Conservation (phyloP, 2,113 vertebrate species). For the Odontesthes bonariensis region DNA sequence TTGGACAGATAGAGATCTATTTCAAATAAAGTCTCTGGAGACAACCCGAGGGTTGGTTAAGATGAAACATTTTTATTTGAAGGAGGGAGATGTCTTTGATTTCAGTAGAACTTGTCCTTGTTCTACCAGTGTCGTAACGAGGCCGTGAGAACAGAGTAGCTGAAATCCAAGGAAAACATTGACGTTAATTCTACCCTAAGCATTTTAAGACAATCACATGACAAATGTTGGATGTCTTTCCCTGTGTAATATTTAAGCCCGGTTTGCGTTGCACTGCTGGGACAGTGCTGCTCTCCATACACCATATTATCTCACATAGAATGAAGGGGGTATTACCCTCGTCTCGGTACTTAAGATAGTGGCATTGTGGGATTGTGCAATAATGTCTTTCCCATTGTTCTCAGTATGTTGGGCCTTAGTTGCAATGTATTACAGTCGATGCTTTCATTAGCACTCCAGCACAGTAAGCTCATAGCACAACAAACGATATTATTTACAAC, state of each 20-base stretch:
- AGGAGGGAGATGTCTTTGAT: constrained; percentile 25
- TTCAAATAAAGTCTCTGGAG: constrained; percentile 31
- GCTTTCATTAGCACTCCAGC: constrained; percentile 68
- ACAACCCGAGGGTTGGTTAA: constrained; percentile 16
- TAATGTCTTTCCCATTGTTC: constrained; percentile 77
- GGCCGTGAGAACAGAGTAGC: constrained; percentile 4
- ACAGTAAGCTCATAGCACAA: constrained; percentile 39
- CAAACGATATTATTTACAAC: constrained; percentile 19
- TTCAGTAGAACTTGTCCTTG: constrained; percentile 28
- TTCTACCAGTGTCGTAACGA: constrained; percentile 17
- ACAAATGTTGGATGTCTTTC: constrained; percentile 28
- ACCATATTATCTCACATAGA: constrained; percentile 36
- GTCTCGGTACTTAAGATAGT: constrained; percentile 65
- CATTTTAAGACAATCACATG: constrained; percentile 60
- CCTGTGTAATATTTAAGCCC: constrained; percentile 37
- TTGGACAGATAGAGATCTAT: constrained; percentile 54
- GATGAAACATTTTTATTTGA: constrained; percentile 27
- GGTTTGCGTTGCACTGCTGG: constrained; percentile 77
- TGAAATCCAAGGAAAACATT: not conserved
- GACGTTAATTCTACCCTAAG: not conserved
- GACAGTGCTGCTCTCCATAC: constrained; percentile 66
- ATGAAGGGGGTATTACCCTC: constrained; percentile 43
- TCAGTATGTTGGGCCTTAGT: constrained; percentile 45
- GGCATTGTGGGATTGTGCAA: constrained; percentile 82
- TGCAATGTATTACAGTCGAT: constrained; percentile 45